Base-by-base conservation (phyloP, 2,888 invertebrate species). In the Phyto melanocephala region DNA sequence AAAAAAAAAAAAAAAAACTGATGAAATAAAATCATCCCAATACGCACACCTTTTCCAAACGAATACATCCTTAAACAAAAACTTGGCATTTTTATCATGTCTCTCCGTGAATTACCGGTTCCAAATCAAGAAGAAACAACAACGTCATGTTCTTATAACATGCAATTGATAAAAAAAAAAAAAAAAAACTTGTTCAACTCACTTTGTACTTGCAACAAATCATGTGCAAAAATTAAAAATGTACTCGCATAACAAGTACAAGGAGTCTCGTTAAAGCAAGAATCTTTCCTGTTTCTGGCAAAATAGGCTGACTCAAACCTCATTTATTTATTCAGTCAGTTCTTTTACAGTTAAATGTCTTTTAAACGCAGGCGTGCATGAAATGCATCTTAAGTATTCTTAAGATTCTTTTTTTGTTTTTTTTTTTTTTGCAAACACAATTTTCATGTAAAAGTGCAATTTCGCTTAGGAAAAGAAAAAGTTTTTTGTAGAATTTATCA, bases 321-420 rank as follows among this genome's bases (percentile, higher is more conserved):
- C 37, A 63, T 45, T 13, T 33, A 67, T 70, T 28, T 37, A 60
- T 28, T 15, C 60, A 62, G 24, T 5, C n/a, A n/a, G 40, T 58
- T 70, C 24, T 60, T 71, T 70, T 65, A 60, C 79, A 50, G 79
- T 71, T 82, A 70, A 77, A 79, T 75, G 75, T 75, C 75, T 79
- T 75, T 75, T 79, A 70, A 79, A 82, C 67, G 79, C 75, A 82
- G 82, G 75, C 82, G 68, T 79, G 82, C 79, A 82, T 82, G 75
- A 75, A 79, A 82, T 79, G 45, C 65, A 75, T 60, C 42, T 68
- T 67, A 75, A 82, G 40, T 75, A 79, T 79, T 79, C 82, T 79
- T 60, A 33, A 70, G 65, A 65, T 67, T 42, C 15, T 47, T 63
- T 42, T 42, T 33, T 37, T 40, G 35, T n/a, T 65, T 37, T 15